These are phyloP conservation scores for Hoplostethus atlanticus DNA, from an alignment of 2,797 vertebrate genomes.

Conservation along the genomic window DNA sequence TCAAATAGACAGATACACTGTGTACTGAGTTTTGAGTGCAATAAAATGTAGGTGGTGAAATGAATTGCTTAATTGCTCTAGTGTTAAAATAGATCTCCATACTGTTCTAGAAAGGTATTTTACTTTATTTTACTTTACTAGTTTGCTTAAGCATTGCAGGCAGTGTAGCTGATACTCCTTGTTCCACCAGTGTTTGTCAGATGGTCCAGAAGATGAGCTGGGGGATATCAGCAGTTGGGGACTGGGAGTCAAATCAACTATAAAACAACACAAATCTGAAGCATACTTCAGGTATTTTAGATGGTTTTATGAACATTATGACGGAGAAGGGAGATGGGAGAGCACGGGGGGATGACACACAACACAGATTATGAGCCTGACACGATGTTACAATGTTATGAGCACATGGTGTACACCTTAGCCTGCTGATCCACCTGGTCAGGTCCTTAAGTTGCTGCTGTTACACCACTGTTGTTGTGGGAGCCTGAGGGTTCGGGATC, in stretches of 20 bases:
- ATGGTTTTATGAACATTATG: too few species aligned
- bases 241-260: constrained; percentile 38
- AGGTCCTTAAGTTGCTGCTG: constrained; percentile 36
- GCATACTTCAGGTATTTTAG: constrained; percentile 19
- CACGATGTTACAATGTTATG: constrained; percentile 2
- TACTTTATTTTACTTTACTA: too few species aligned
- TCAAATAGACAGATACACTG: too few species aligned
- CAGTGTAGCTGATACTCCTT: neutral
- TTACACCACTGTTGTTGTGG: constrained; percentile 37
- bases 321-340: neutral
- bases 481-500: constrained; percentile 32
- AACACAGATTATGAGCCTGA: constrained; percentile 12
- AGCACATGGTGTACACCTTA: constrained; percentile 2
- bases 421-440: constrained; percentile 12
- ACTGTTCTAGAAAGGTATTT: too few species aligned
- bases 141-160: too few species aligned
- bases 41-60: too few species aligned
- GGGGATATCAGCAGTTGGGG: neutral
- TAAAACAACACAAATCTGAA: constrained; percentile 16
- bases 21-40: too few species aligned
- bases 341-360: constrained; percentile 14
- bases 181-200: neutral
- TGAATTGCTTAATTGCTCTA: neutral
- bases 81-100: neutral
- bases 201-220: neutral